Evolutionary conservation across 2,797 vertebrate species (phyloP).

Genomic region (Cryptoprocta ferox): DNA sequence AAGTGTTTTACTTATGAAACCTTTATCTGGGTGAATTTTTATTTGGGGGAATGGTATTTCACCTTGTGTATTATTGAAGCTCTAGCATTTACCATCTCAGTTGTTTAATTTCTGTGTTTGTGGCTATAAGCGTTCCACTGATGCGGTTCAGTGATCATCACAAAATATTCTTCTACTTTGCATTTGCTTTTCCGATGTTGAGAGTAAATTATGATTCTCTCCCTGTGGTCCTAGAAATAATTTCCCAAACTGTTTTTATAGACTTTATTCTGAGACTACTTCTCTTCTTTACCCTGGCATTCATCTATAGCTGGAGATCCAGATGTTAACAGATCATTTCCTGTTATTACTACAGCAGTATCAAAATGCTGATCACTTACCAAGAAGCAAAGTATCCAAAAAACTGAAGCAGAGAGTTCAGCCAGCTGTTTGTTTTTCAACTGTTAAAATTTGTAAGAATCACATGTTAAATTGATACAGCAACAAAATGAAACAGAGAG

Average conservation of each 20-base stretch:
- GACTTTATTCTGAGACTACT: constrained; percentile 77
- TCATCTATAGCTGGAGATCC: constrained; percentile 62
- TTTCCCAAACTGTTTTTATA: constrained; percentile 88
- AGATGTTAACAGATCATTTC: constrained; percentile 78
- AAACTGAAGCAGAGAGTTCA: constrained; percentile 57
- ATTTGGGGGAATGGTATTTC: constrained; percentile 50
- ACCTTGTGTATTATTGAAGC: neutral
- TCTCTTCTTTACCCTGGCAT: constrained; percentile 76
- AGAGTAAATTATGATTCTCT: constrained; percentile 83
- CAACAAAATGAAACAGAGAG: constrained; percentile 28
- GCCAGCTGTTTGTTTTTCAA: constrained; percentile 75
- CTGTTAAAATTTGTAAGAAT: constrained; percentile 55
- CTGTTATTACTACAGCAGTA: constrained; percentile 74
- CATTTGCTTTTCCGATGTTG: constrained; percentile 45
- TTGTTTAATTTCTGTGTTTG: neutral
- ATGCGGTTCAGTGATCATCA: neutral
- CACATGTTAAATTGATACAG: constrained; percentile 49
- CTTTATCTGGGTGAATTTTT: constrained; percentile 51
- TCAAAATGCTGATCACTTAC: constrained; percentile 77
- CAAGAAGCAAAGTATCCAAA: constrained; percentile 59
- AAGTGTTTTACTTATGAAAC: constrained; percentile 30
- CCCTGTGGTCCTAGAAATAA: constrained; percentile 85
- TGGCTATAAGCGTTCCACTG: neutral
- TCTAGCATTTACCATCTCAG: neutral
- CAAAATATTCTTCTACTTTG: neutral